These are phyloP conservation scores for Druceiella hillmani DNA, from an alignment of 2,888 invertebrate species.

Conservation along the genomic window DNA sequence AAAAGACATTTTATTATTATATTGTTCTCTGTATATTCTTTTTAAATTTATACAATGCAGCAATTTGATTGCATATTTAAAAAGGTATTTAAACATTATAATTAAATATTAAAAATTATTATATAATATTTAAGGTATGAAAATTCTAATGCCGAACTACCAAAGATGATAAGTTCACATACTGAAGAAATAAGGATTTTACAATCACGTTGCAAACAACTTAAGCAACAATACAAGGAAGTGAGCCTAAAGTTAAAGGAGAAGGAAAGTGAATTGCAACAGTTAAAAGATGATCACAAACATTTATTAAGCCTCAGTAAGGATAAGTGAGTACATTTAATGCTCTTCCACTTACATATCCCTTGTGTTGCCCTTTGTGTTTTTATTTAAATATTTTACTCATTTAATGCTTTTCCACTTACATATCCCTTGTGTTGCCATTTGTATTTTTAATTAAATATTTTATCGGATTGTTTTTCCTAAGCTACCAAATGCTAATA, in stretches of 20 bases:
- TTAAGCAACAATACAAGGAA: conserved; percentile 59
- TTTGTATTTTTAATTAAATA: background rate
- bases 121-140: conserved; percentile 69
- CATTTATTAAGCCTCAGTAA: conserved; percentile 65
- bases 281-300: conserved; percentile 62
- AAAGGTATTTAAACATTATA: too few species aligned
- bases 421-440: background rate
- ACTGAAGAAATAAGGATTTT: conserved; percentile 71
- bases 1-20: too few species aligned
- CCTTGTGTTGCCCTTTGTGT: background rate
- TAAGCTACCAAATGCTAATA: background rate
- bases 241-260: conserved; percentile 60
- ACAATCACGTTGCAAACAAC: conserved; percentile 61
- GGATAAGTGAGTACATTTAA: conserved; percentile 50
- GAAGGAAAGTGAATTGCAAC: conserved; percentile 61
- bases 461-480: conserved; percentile 2
- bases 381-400: conserved; percentile 1
- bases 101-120: conserved; percentile 1
- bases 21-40: too few species aligned
- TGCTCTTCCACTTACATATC: background rate
- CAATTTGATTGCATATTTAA: too few species aligned
- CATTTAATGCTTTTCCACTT: background rate
- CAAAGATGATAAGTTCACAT: conserved; percentile 69
- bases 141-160: conserved; percentile 71
- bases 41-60: too few species aligned